Percentiles rank a stretch among this genome's conserved stretches.
phyloP scores from a whole-genome alignment of 2,888 invertebrate species.

The Aelia acuminata region DNA sequence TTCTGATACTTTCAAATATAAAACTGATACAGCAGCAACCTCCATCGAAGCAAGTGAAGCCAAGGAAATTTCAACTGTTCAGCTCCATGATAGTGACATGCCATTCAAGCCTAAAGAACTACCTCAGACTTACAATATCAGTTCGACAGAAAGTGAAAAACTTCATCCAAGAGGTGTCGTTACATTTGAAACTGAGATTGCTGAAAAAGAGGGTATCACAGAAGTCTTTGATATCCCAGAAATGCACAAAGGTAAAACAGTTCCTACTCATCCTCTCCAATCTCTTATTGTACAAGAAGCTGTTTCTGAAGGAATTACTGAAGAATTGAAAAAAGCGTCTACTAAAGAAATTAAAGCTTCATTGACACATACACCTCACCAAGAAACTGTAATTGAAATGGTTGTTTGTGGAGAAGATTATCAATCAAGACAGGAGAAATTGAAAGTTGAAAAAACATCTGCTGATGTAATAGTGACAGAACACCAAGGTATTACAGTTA shows the following conservation, averaged over 20 bases:
- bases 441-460: slow-evolving; percentile 69
- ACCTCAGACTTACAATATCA: slow-evolving; percentile 69
- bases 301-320: slow-evolving; percentile 70
- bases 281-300: slow-evolving; percentile 72
- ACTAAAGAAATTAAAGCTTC: slow-evolving; percentile 71
- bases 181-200: slow-evolving; percentile 75
- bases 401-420: slow-evolving; percentile 74
- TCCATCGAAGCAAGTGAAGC: slow-evolving; percentile 76
- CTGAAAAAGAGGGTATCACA: slow-evolving; percentile 78
- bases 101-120: slow-evolving; percentile 68
- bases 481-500: slow-evolving; percentile 71
- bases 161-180: slow-evolving; percentile 75
- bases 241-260: slow-evolving; percentile 71
- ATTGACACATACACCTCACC: slow-evolving; percentile 69
- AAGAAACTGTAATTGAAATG: slow-evolving; percentile 73
- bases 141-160: slow-evolving; percentile 68
- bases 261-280: slow-evolving; percentile 72
- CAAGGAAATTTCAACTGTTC: slow-evolving; percentile 75
- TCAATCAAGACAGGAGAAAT: slow-evolving; percentile 68
- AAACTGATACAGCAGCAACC: slow-evolving; percentile 72
- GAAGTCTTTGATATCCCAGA: slow-evolving; percentile 72
- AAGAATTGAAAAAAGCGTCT: slow-evolving; percentile 70
- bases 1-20: slow-evolving; percentile 73
- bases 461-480: slow-evolving; percentile 70
- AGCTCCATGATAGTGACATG: slow-evolving; percentile 78